Evolutionary conservation across 2,888 invertebrate species (phyloP).

Genomic region (Carcina quercana): DNA sequence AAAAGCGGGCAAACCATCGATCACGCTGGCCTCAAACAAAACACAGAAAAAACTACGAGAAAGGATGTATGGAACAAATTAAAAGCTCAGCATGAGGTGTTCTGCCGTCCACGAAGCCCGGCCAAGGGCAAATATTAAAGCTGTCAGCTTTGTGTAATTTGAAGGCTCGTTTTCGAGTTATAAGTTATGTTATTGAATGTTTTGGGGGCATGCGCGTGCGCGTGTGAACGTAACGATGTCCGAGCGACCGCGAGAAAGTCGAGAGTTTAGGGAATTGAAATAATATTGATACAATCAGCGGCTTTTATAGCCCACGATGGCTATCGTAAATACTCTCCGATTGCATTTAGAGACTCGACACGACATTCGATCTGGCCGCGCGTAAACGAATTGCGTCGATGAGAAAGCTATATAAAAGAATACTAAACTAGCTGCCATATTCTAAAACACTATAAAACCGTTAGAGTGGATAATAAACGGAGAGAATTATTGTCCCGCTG

Average conservation of each 20-base stretch:
- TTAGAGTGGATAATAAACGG: conserved; percentile 32
- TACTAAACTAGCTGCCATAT: conserved; percentile 35
- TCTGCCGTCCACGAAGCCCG: conserved; percentile 25
- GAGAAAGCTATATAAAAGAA: conserved; percentile 34
- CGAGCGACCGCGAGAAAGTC: conserved; percentile 37
- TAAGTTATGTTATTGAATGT: conserved; percentile 70
- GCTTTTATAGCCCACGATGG: conserved; percentile 35
- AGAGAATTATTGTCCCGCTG: conserved; percentile 35
- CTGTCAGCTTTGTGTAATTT: conserved; percentile 70
- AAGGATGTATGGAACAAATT: conserved; percentile 71
- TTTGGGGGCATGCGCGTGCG: conserved; percentile 42
- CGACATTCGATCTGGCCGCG: conserved; percentile 29
- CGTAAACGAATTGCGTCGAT: conserved; percentile 26
- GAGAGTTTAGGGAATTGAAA: conserved; percentile 40
- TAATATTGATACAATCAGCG: conserved; percentile 43
- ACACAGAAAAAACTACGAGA: conserved; percentile 62
- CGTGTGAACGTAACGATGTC: conserved; percentile 53
- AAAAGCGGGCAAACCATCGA: conserved; percentile 68
- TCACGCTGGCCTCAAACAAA: conserved; percentile 63
- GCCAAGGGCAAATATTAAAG: conserved; percentile 68
- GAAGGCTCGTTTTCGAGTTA: conserved; percentile 61
- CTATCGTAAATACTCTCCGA: conserved; percentile 33
- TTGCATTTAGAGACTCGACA: conserved; percentile 27
- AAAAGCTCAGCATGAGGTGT: conserved; percentile 70
- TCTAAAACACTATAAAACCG: conserved; percentile 38